Evolutionary conservation across 2,888 invertebrate genomes (phyloP).

Genomic region (Hirtodrosophila histrioides): DNA sequence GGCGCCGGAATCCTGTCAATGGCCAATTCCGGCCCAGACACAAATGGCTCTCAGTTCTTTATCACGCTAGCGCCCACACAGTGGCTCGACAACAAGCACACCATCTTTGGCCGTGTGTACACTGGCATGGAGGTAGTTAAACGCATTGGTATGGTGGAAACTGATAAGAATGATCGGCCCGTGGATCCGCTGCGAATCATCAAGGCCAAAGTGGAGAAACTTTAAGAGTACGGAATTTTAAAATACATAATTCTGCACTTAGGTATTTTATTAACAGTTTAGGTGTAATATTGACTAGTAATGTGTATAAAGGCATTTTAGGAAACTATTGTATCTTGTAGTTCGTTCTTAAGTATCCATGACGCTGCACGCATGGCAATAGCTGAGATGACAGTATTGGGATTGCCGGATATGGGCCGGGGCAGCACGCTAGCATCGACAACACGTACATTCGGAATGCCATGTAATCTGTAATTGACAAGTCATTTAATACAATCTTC

Average conservation of each 20-base stretch:
- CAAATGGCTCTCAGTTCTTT: constrained; percentile 99
- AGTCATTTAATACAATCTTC: not conserved
- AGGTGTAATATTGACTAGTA: constrained; percentile 7
- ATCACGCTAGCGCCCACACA: constrained; percentile 98
- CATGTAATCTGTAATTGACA: constrained; percentile 86
- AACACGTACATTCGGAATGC: constrained; percentile 88
- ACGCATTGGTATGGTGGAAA: constrained; percentile 96
- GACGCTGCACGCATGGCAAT: constrained; percentile 88
- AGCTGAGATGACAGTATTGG: constrained; percentile 88
- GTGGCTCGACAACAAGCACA: constrained; percentile 98
- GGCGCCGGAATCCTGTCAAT: constrained; percentile 96
- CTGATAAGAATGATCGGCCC: constrained; percentile 96
- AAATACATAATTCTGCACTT: constrained; percentile 9
- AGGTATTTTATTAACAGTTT: constrained; percentile 7
- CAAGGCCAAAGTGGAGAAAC: constrained; percentile 85
- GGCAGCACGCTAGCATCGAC: constrained; percentile 94
- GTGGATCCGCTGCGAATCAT: constrained; percentile 94
- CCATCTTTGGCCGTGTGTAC: constrained; percentile 96
- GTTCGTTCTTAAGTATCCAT: constrained; percentile 85
- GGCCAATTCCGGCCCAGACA: constrained; percentile 99
- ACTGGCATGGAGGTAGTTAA: constrained; percentile 96
- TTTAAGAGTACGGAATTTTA: constrained; percentile 38
- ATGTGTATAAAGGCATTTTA: not conserved
- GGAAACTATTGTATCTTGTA: constrained; percentile 26
- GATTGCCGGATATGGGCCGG: constrained; percentile 90